Base-by-base conservation (phyloP, 2,888 invertebrate genomes). In the Macaria liturata region DNA sequence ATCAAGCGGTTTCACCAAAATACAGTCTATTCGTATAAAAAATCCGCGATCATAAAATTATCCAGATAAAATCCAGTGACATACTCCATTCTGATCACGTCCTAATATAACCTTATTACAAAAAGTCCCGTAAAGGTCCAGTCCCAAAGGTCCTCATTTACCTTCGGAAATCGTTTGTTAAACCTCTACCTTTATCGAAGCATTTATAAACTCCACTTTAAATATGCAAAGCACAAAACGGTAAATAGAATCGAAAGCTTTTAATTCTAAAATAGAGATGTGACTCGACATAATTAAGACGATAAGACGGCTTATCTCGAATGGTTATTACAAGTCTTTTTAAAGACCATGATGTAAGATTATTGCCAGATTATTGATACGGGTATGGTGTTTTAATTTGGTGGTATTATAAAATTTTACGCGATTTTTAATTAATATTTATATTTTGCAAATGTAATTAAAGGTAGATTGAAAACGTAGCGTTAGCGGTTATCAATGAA, bases 221-320 rank as follows among this genome's bases (percentile, higher is more conserved):
- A 73, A 71, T 67, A 73, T 69, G 70, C 71, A 70, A 72, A 74
- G 66, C 68, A 69, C 65, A 68, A 68, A 68, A 69, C 59, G 67
- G 76, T 76, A 78, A 83, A 80, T 82, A 77, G 75, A 80, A 75
- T 73, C 62, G 74, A 73, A 72, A 78, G 79, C 77, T 80, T 81
- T 84, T 83, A 83, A 83, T 80, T 76, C 75, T 68, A 70, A 70
- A 70, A 49, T 57, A 57, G 57, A 44, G 66, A 63, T 54, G 57
- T 57, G 47, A 51, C 48, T 51, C 8, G 30, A 44, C 54, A 55
- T 54, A 40, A 50, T 47, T 44, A 32, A 46, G 6, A 54, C 51
- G 54, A 51, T 48, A 46, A 42, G 42, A 46, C 8, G 39, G 8
- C 39, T 39, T 39, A 39, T 39, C 39, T 39, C 3, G 8, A 3